These are phyloP conservation scores for Steromphala cineraria DNA, from an alignment of 2,888 invertebrate species.

Conservation along the genomic window DNA sequence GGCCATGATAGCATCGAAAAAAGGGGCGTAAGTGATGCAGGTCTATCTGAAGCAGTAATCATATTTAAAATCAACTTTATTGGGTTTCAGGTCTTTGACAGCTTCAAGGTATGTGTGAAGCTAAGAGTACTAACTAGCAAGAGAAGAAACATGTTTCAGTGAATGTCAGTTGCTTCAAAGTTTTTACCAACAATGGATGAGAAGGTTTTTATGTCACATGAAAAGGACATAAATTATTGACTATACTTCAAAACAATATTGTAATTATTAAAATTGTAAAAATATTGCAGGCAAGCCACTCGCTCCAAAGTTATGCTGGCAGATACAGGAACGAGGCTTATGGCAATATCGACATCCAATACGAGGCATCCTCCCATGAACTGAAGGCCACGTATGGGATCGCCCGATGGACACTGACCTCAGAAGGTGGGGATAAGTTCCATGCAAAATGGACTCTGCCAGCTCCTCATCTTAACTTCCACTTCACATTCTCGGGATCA, in stretches of 20 bases:
- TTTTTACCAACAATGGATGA: too few relatives aligned
- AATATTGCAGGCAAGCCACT: background rate
- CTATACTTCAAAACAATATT: background rate
- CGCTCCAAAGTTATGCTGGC: slow-evolving; percentile 43
- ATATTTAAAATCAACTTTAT: too few relatives aligned
- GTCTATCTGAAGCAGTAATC: too few relatives aligned
- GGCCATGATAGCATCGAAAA: too few relatives aligned
- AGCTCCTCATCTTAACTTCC: slow-evolving; percentile 22
- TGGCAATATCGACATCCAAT: slow-evolving; percentile 39
- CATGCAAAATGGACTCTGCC: slow-evolving; percentile 27
- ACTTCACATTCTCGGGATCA: slow-evolving; percentile 22
- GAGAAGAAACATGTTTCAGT: too few relatives aligned
- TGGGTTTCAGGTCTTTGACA: too few relatives aligned
- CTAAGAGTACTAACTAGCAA: too few relatives aligned
- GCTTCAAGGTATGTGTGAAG: too few relatives aligned
- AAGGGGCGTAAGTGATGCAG: too few relatives aligned
- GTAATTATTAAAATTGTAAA: background rate
- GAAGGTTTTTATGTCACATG: too few relatives aligned
- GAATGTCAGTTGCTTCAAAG: too few relatives aligned
- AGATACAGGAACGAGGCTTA: slow-evolving; percentile 52
- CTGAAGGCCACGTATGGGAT: slow-evolving; percentile 40
- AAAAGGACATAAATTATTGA: too few relatives aligned
- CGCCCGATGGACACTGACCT: slow-evolving; percentile 30
- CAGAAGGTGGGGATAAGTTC: slow-evolving; percentile 13
- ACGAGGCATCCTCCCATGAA: slow-evolving; percentile 31